phyloP scores from a whole-genome alignment of 2,888 invertebrate species.

The Pristionchus japonicus region DNA sequence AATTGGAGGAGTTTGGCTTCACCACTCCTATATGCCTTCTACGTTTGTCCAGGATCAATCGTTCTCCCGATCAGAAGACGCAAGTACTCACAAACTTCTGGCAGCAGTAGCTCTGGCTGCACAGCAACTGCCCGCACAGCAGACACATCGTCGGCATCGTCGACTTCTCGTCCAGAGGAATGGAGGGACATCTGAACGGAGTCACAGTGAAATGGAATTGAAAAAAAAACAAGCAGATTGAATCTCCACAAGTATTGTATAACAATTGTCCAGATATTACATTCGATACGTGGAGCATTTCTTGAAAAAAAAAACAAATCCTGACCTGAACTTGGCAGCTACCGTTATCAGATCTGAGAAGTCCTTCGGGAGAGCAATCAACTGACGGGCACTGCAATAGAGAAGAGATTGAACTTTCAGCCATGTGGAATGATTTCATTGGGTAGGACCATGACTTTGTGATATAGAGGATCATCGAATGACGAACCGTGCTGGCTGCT shows the following conservation, averaged over 20 bases:
- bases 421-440: neutral
- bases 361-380: constrained; percentile 89
- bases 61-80: neutral
- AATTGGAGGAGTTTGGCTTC: neutral
- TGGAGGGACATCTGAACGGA: constrained; percentile 65
- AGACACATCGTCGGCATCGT: constrained; percentile 95
- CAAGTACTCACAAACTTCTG: constrained; percentile 80
- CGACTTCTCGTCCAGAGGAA: constrained; percentile 79
- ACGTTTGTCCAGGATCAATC: neutral
- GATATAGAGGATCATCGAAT: neutral
- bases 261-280: too few relatives aligned
- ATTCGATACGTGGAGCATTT: too few relatives aligned
- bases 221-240: too few relatives aligned
- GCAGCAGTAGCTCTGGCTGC: constrained; percentile 98
- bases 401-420: neutral
- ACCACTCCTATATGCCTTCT: neutral
- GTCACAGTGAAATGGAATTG: too few relatives aligned
- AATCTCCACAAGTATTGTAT: too few relatives aligned
- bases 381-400: constrained; percentile 62
- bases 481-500: constrained; percentile 75
- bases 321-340: constrained; percentile 85
- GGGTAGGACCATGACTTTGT: neutral
- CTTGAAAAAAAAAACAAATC: constrained; percentile 3
- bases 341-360: constrained; percentile 96
- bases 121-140: constrained; percentile 92